Evolutionary conservation across 1,140 invertebrate species (phyloP).

Genomic region (Megalopta genalis): DNA sequence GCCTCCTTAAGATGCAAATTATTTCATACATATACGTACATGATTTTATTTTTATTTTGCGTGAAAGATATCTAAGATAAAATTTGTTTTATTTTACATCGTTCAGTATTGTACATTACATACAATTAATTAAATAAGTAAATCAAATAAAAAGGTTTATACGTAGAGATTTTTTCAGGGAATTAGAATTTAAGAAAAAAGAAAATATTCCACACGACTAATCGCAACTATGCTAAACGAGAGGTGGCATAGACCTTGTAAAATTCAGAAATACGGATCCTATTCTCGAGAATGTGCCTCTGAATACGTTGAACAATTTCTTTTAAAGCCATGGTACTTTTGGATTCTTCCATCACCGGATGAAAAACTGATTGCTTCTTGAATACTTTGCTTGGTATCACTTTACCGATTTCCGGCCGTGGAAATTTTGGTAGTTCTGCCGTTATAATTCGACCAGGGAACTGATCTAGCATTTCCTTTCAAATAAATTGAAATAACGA

Average conservation of each 20-base stretch:
- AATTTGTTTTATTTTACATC: too few species aligned
- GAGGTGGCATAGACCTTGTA: conserved; percentile 78
- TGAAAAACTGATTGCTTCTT: conserved; percentile 82
- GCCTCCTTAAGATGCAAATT: too few species aligned
- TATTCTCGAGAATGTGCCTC: conserved; percentile 82
- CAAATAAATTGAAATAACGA: conserved; percentile 8
- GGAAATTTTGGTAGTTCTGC: conserved; percentile 84
- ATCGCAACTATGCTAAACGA: background rate
- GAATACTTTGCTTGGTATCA: conserved; percentile 79
- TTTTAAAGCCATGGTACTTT: conserved; percentile 74
- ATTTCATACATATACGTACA: too few species aligned
- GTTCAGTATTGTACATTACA: too few species aligned
- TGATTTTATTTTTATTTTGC: too few species aligned
- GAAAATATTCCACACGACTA: too few species aligned
- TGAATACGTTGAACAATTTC: conserved; percentile 80
- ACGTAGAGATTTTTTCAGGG: too few species aligned
- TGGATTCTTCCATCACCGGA: conserved; percentile 72
- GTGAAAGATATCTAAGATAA: too few species aligned
- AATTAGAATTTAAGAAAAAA: too few species aligned
- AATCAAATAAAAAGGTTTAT: too few species aligned
- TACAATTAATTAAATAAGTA: too few species aligned
- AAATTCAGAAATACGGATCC: conserved; percentile 83
- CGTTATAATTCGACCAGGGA: conserved; percentile 84
- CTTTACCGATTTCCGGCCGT: conserved; percentile 82
- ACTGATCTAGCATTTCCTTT: conserved; percentile 80